phyloP scores from a whole-genome alignment of 2,113 vertebrate genomes.

The Notothenia coriiceps region DNA sequence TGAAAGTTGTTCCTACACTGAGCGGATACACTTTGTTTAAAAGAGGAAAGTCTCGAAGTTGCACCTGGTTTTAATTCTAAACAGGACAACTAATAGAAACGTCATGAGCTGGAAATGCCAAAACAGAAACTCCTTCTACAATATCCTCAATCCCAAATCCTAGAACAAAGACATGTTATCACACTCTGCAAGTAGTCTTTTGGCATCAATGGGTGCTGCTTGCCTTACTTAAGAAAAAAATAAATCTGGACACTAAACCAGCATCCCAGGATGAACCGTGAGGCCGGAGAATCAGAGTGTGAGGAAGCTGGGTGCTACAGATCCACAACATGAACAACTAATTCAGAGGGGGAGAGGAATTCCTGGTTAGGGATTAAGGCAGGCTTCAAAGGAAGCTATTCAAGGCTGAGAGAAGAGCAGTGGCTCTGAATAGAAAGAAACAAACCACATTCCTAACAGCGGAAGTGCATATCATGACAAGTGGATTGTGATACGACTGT shows the following conservation, averaged over 20 bases:
- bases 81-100: slow-evolving; percentile 16
- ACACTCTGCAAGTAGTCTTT: slow-evolving; percentile 36
- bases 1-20: neutral
- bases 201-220: slow-evolving; percentile 26
- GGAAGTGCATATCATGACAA: slow-evolving; percentile 9
- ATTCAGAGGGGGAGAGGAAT: slow-evolving; percentile 44
- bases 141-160: slow-evolving; percentile 23
- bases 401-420: slow-evolving; percentile 12
- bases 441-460: slow-evolving; percentile 17
- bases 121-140: slow-evolving; percentile 8
- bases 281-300: slow-evolving; percentile 15
- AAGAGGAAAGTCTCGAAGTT: neutral
- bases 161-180: slow-evolving; percentile 19
- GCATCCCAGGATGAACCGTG: slow-evolving; percentile 4
- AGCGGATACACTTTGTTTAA: neutral
- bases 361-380: slow-evolving; percentile 51
- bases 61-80: slow-evolving; percentile 25
- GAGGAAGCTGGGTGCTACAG: slow-evolving; percentile 33
- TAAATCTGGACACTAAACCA: slow-evolving; percentile 5
- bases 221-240: slow-evolving; percentile 11
- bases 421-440: slow-evolving; percentile 15
- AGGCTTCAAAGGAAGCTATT: slow-evolving; percentile 43
- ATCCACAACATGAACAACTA: slow-evolving; percentile 52
- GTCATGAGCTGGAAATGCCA: neutral
- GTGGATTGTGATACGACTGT: neutral